Evolutionary conservation across 2,113 vertebrate genomes (phyloP).

Genomic region (Ciconia boyciana): DNA sequence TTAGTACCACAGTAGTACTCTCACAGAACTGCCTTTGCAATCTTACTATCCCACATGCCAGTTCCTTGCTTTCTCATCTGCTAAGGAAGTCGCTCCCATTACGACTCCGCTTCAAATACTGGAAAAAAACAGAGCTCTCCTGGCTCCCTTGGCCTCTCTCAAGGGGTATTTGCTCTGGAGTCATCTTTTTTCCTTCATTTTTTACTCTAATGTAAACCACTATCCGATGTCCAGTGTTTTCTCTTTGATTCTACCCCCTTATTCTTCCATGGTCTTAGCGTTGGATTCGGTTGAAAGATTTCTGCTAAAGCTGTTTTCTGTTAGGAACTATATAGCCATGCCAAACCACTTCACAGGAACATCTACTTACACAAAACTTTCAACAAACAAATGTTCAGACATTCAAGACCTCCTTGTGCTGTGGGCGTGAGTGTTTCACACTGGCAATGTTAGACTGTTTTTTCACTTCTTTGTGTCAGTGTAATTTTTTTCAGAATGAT

Average conservation of each 20-base stretch:
- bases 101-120: background rate
- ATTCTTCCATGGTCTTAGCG: background rate
- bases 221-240: background rate
- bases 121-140: background rate
- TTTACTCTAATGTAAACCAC: background rate
- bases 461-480: background rate
- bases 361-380: background rate
- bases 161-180: background rate
- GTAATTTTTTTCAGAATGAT: too few species aligned
- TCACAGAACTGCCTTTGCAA: background rate
- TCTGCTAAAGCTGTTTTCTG: background rate
- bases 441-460: background rate
- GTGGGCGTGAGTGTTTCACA: rapidly evolving
- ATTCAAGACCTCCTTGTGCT: background rate
- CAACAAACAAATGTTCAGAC: background rate
- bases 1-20: background rate
- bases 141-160: background rate
- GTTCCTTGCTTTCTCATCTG: background rate
- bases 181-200: background rate
- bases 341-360: background rate
- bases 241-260: background rate
- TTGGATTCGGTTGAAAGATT: background rate
- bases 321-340: background rate
- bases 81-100: background rate
- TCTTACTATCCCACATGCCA: background rate